These are phyloP conservation scores for Campopleginae sp. DNA, from an alignment of 2,888 invertebrate species.

Conservation along the genomic window DNA sequence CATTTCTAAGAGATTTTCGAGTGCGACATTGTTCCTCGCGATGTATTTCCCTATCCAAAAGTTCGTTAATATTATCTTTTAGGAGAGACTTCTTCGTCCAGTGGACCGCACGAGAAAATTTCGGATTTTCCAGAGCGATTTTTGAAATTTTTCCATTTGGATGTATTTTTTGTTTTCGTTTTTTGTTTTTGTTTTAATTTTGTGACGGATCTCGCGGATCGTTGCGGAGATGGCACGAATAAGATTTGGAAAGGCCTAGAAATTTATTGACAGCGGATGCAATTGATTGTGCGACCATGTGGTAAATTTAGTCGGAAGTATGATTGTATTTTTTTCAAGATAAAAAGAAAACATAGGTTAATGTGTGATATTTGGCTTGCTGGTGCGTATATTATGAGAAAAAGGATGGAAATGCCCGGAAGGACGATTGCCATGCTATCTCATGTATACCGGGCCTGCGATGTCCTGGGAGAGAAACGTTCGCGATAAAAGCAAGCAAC, in stretches of 20 bases:
- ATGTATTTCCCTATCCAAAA: too few relatives aligned
- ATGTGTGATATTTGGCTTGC: constrained; percentile 16
- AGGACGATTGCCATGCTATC: constrained; percentile 59
- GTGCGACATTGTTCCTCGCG: too few relatives aligned
- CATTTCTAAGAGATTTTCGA: too few relatives aligned
- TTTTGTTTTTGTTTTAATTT: too few relatives aligned
- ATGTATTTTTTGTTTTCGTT: too few relatives aligned
- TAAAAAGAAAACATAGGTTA: constrained; percentile 12
- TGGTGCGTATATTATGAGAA: constrained; percentile 15
- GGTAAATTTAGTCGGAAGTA: constrained; percentile 10
- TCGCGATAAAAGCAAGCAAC: constrained; percentile 65
- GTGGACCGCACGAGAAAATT: too few relatives aligned
- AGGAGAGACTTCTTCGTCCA: too few relatives aligned
- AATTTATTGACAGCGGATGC: constrained; percentile 27
- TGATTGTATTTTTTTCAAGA: background rate
- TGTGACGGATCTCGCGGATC: too few relatives aligned
- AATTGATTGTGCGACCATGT: constrained; percentile 10
- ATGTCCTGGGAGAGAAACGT: constrained; percentile 66
- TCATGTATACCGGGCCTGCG: constrained; percentile 41
- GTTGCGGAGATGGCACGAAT: too few relatives aligned
- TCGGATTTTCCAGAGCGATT: too few relatives aligned
- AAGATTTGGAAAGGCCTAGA: background rate
- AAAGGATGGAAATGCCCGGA: constrained; percentile 67
- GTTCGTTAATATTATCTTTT: too few relatives aligned
- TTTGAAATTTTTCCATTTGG: too few relatives aligned